Base-by-base conservation (phyloP, 2,113 vertebrate species). In the Calidris pygmaea region DNA sequence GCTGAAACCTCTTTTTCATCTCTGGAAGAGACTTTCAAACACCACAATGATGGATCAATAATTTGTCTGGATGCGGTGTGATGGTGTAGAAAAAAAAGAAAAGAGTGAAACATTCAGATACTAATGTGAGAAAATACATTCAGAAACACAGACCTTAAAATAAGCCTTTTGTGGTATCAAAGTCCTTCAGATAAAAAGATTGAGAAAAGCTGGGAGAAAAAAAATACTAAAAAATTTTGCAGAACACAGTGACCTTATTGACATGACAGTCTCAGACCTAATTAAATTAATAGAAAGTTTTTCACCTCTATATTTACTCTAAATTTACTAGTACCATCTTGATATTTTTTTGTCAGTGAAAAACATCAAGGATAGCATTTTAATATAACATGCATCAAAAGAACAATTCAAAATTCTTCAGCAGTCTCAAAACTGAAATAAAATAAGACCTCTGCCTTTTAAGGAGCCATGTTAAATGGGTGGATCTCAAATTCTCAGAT, bases 41-140 rank as follows among this genome's bases (percentile, higher is more conserved):
- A 93, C 35, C 74, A 75, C 75, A 48, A 21, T 18, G 26, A 71
- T 63, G 71, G 85, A 97, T 97, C 86, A 87, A 95, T 96, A 89
- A 85, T 88, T 82, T 91, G 68, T 89, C 89, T 97, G 87, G 35
- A 90, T 50, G 66, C 1, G 10, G 77, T 85, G 26, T 62, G 67
- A 84, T 39, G 47, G 45, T 39, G 30, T 5, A 47, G 27, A 27
- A 47, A 47, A 73, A 80, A 85, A 73, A 76, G 52, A 43, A 17
- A 24, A 74, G 7, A 47, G 41, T 10, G 12, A 81, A 92, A 71
- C 81, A 74, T 79, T 50, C 41, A 94, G 70, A 94, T 34, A 29
- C 45, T 66, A 66, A 67, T n/a, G 35, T 9, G 34, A 94, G 34
- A 80, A 84, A 91, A 89, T 26, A 71, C 17, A 92, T 93, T 96